Evolutionary conservation across 1,140 invertebrate species (phyloP), one percentile per base, ranked within the genome.

Genomic region (Apocrypta bakeri): DNA sequence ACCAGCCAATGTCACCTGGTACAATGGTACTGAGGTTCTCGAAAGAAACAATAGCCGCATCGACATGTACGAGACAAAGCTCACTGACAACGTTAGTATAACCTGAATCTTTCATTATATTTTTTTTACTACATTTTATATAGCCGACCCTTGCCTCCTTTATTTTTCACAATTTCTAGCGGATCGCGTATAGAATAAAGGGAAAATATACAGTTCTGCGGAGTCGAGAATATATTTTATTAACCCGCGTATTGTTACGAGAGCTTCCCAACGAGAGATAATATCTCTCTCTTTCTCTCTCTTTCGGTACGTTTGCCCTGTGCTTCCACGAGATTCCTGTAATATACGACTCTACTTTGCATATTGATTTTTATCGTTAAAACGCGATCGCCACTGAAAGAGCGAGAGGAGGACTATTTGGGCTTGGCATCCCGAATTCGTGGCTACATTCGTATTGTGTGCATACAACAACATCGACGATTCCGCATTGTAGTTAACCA

Each of bases 1-100:
- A 1, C 94, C 96, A 0, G 97, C 97, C 2, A 95, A 95, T 85
- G 93, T 98, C 64, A 95, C 95, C 42, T 98, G 97, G 97, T 96
- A 94, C 91, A 97, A 97, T 87, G 94, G 95, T 12, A 95, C 96
- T 0, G 87, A 94, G n/a, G 88, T 93, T 17, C 92, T 96, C 31
- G 89, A 90, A 29, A 89, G 93, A 4, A 91, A 93, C 56, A 90
- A 87, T 79, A 88, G 88, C 79, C 87, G 89, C 83, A 86, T 90
- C 73, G 88, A 90, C 27, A 89, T 92, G 87, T 89, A 90, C 82
- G 88, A 89, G 37, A 91, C 90, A 74, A 90, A 88, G 86, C 84
- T 89, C 82, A 69, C 86, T 11, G 88, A 90, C 81, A 91, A 91
- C 82, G 91, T 92, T 83, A 91, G 91, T 90, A 88, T 1, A 80